Evolutionary conservation across 2,888 invertebrate species (phyloP), one percentile per base, ranked within the genome.

Genomic region (Pseudanteris insignis): DNA sequence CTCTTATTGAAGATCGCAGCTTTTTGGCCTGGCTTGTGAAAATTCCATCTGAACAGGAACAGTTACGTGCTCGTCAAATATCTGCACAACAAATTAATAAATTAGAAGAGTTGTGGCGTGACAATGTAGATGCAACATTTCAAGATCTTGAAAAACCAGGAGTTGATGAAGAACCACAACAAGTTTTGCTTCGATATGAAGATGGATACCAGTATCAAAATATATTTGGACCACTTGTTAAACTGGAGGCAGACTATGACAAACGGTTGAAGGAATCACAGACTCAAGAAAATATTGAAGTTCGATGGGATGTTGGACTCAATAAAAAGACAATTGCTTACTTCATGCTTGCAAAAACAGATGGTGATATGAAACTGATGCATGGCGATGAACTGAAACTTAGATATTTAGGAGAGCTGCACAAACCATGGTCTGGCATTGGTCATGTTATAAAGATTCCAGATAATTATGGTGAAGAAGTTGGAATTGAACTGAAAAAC

Each of bases 121-220:
- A 97, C 69, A 97, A 98, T 74, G 92, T 95, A 3, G 96, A 97
- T 71, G 98, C 99, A 0, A 96, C 96, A 4, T 92, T 99, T 74
- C 96, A 97, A 80, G 99, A 99, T 81, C 83, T 99, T 61, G 97
- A 98, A 78, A 96, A 96, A 75, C 98, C 98, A 0, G 98, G 98
- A 0, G 92, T 97, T 0, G 98, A 98, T 78, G 96, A 96, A 71
- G 98, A 99, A 76, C 97, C 98, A 0, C 94, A 97, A 75, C 96
- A 96, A 79, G 78, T 78, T 24, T 64, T 76, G 48, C 68, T 84
- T 47, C 86, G 96, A 66, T 99, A 99, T 76, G 97, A 98, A 81
- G 98, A 99, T 83, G 99, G 98, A 6, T 98, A 96, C 81, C 98
- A 99, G 79, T 99, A 99, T 78, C 96, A 96, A 80, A 96, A 96